A percentile compares a stretch with the other conserved stretches of the same genome.
These are phyloP conservation scores for Sphaeramia orbicularis DNA, from an alignment of 2,797 vertebrate species.

Conservation along the genomic window DNA sequence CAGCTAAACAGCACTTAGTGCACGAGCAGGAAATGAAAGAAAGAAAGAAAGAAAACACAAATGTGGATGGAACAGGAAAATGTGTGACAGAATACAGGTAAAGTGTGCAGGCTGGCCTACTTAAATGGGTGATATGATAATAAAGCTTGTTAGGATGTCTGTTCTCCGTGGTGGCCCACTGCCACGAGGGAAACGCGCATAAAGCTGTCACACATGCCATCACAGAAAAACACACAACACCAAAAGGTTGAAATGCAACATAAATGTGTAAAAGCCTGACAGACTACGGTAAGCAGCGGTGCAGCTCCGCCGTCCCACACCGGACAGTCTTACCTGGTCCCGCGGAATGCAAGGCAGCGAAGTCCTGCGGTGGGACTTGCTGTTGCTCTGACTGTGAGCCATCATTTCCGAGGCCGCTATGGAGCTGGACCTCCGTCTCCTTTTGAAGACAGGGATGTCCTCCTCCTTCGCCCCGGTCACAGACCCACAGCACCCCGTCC, in stretches of 20 bases:
- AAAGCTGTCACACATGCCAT: constrained; percentile 54
- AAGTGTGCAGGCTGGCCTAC: not conserved
- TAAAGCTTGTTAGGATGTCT: constrained; percentile 23
- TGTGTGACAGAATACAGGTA: not conserved
- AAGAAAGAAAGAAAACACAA: not conserved
- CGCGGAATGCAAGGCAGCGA: constrained; percentile 94
- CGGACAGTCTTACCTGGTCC: constrained; percentile 90
- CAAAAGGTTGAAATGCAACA: not conserved
- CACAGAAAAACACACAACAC: not conserved
- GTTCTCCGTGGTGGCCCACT: constrained; percentile 15
- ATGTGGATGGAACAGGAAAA: not conserved
- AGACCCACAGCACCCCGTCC: constrained; percentile 85
- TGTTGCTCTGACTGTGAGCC: constrained; percentile 86
- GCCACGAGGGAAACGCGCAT: constrained; percentile 23
- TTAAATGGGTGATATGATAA: constrained; percentile 12
- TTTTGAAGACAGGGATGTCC: constrained; percentile 86
- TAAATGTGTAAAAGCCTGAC: constrained; percentile 4
- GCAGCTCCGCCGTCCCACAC: constrained; percentile 26
- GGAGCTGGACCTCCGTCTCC: constrained; percentile 92
- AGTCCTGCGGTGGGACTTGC: constrained; percentile 92
- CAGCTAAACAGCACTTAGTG: constrained; percentile 33
- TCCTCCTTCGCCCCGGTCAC: constrained; percentile 87
- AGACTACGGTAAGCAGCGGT: constrained; percentile 6
- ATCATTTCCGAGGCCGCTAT: constrained; percentile 92
- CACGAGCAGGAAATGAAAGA: constrained; percentile 7